Evolutionary conservation across 1,140 invertebrate genomes (phyloP).

Genomic region (Ylistrum balloti): DNA sequence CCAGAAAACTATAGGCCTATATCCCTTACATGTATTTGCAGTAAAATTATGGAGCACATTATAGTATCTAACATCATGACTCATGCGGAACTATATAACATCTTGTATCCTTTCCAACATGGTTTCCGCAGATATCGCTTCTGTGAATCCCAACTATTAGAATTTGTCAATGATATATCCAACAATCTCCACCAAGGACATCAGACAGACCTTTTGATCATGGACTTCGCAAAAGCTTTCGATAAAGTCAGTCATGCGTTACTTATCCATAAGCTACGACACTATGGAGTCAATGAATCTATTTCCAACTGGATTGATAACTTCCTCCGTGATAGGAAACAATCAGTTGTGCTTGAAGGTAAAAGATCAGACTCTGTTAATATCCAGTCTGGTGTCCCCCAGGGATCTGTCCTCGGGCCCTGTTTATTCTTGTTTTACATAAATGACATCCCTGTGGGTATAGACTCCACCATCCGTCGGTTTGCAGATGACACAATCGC

Average conservation of each 20-base stretch:
- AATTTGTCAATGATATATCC: slow-evolving; percentile 47
- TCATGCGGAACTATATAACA: neutral
- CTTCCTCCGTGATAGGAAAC: slow-evolving; percentile 51
- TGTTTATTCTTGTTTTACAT: slow-evolving; percentile 61
- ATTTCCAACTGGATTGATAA: slow-evolving; percentile 57
- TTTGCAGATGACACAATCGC: neutral
- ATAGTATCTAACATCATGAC: neutral
- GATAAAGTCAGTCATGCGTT: too few species aligned
- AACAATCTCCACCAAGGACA: slow-evolving; percentile 46
- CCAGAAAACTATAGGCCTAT: too few species aligned
- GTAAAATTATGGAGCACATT: neutral
- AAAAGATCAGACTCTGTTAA: slow-evolving; percentile 46
- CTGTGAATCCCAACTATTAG: slow-evolving; percentile 57
- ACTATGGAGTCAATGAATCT: too few species aligned
- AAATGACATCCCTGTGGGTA: slow-evolving; percentile 46
- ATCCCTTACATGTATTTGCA: neutral
- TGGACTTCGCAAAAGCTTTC: slow-evolving; percentile 64
- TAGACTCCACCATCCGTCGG: too few species aligned
- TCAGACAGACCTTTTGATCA: slow-evolving; percentile 55
- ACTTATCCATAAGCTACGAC: too few species aligned
- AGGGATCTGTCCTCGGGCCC: slow-evolving; percentile 62
- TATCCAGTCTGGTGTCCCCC: slow-evolving; percentile 58
- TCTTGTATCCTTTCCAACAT: neutral
- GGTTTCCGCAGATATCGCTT: neutral
- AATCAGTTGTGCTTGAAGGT: slow-evolving; percentile 52